These are phyloP conservation scores for Alloscopus bannaensis DNA, from an alignment of 2,888 invertebrate genomes.

Conservation along the genomic window DNA sequence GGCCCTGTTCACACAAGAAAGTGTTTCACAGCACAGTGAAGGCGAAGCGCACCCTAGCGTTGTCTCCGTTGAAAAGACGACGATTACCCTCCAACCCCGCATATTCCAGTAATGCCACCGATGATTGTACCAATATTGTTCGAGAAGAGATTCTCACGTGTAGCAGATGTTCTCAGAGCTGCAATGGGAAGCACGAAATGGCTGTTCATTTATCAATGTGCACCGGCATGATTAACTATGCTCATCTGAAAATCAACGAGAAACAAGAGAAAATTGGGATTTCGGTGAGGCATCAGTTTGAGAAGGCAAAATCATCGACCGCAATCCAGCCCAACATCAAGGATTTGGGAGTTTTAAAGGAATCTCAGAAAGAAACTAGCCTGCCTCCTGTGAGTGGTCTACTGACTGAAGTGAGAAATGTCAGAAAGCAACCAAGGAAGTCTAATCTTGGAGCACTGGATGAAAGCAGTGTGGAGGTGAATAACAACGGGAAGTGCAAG, in stretches of 20 bases:
- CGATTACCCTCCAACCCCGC: not conserved
- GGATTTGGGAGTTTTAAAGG: not conserved
- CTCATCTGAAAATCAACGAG: slow-evolving; percentile 34
- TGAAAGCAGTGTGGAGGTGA: slow-evolving; percentile 26
- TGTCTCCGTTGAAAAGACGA: slow-evolving; percentile 48
- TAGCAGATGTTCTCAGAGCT: slow-evolving; percentile 61
- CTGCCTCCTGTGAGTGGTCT: not conserved
- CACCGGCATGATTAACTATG: slow-evolving; percentile 64
- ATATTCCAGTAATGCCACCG: not conserved
- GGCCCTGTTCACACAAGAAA: slow-evolving; percentile 17
- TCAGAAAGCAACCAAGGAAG: no score
- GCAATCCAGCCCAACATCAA: not conserved
- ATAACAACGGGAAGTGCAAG: slow-evolving; percentile 51
- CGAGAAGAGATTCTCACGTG: slow-evolving; percentile 34
- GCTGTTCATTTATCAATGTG: slow-evolving; percentile 65
- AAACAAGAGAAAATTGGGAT: slow-evolving; percentile 42
- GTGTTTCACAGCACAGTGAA: slow-evolving; percentile 14
- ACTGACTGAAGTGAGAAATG: not conserved
- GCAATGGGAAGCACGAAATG: slow-evolving; percentile 67
- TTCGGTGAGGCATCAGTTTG: slow-evolving; percentile 31
- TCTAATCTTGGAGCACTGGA: no score
- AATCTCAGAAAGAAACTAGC: not conserved
- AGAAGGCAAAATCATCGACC: not conserved
- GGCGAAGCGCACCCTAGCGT: slow-evolving; percentile 19
- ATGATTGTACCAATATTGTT: not conserved